These are phyloP conservation scores for Malacoraja senta DNA, from an alignment of 2,797 vertebrate species.

Conservation along the genomic window DNA sequence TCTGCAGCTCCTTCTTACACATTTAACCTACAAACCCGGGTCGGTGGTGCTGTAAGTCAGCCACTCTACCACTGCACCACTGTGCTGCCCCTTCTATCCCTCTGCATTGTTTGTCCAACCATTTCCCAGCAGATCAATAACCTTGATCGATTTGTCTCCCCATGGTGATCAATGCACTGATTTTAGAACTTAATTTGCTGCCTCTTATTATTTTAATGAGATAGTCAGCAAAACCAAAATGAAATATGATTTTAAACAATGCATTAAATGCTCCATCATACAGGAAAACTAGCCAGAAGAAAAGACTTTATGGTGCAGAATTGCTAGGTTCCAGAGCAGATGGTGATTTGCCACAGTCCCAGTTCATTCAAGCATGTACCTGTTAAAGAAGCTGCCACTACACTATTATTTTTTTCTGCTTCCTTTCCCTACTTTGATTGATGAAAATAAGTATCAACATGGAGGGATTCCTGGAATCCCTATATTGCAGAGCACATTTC, in stretches of 20 bases:
- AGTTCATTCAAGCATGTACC: not conserved
- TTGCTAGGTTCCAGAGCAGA: not conserved
- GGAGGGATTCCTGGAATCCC: slow-evolving; percentile 20
- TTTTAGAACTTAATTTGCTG: not conserved
- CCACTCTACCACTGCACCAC: too few species aligned
- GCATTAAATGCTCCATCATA: not conserved
- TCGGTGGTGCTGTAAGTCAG: too few species aligned
- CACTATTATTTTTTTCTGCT: slow-evolving; percentile 1
- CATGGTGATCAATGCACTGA: not conserved
- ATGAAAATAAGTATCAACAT: slow-evolving; percentile 26
- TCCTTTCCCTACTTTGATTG: slow-evolving; percentile 15
- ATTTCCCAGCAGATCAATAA: not conserved
- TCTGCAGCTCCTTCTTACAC: too few species aligned
- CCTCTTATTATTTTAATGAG: not conserved
- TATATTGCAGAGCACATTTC: not conserved
- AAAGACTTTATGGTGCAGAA: not conserved
- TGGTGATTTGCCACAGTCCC: not conserved
- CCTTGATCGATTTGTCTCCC: not conserved
- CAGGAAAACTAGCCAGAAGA: not conserved
- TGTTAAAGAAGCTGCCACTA: not conserved
- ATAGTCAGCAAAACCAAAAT: not conserved
- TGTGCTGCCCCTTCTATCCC: not conserved
- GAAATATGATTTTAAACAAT: not conserved
- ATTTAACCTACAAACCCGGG: too few species aligned
- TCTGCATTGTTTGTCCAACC: not conserved